Evolutionary conservation across 1,140 invertebrate species (phyloP), one percentile per base, ranked within the genome.

Genomic region (Catajapyx aquilonaris): DNA sequence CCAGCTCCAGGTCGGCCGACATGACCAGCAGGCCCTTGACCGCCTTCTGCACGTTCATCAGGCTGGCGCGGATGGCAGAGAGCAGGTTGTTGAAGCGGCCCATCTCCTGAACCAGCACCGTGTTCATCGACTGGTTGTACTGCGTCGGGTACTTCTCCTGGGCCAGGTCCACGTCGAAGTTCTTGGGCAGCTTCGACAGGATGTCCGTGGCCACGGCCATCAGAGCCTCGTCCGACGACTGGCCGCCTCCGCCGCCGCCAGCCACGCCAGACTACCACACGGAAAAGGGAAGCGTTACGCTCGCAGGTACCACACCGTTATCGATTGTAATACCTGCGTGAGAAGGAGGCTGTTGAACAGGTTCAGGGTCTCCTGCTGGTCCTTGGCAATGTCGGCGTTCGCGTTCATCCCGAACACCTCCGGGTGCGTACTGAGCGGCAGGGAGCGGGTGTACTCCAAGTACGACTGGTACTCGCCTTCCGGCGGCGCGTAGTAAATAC

Each of bases 341-440:
- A 83, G 54, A 18, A 91, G 56, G 28, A 84, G 73, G 37, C 75
- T 86, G 25, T 66, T 57, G 40, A 93, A 76, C 15, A 95, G 52
- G 34, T 77, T 60, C 40, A 74, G 66, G 1, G 84, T 85, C 56
- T 94, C 87, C 38, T 76, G 68, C 57, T 88, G 79, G 53, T 94
- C 85, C 61, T 90, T 93, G 44, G 81, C 79, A 44, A 95, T 90
- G 55, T 91, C 85, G 1, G 87, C 88, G 59, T 94, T 94, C 40
- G 78, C 68, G 55, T 95, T 73, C 71, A 95, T 81, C 16, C 88
- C 87, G 60, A 93, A 93, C 31, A 94, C 78, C 45, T 73, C 71
- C 0, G 88, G 85, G 32, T 71, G 66, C 0, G 84, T 76, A 19
- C 77, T 72, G 16, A 79, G 60, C 0, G 87, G 87, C 42, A 94